These are phyloP conservation scores for Melanostigma gelatinosum DNA, from an alignment of 2,113 vertebrate genomes.

Conservation along the genomic window DNA sequence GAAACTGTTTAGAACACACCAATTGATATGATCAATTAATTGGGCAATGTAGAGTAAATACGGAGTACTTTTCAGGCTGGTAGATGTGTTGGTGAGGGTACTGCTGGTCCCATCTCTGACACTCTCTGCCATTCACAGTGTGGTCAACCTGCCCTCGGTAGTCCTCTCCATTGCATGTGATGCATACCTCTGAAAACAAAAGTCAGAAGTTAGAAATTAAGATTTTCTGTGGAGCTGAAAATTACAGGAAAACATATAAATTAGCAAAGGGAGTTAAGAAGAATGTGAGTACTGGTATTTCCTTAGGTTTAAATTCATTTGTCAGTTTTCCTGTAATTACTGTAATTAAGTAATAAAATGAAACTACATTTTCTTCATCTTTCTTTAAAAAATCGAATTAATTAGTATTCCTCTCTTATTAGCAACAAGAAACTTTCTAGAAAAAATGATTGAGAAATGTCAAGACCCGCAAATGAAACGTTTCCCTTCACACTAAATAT, in stretches of 20 bases:
- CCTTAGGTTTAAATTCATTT: background rate
- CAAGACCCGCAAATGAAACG: background rate
- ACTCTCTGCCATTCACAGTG: slow-evolving; percentile 89
- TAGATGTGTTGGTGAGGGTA: slow-evolving; percentile 92
- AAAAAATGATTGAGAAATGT: background rate
- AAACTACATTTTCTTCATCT: background rate
- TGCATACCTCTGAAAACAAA: slow-evolving; percentile 85
- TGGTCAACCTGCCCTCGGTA: slow-evolving; percentile 91
- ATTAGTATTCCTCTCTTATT: background rate
- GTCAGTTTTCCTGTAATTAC: background rate
- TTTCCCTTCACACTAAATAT: too few relatives aligned
- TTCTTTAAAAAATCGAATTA: slow-evolving; percentile 1
- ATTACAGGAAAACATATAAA: background rate
- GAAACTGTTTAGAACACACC: background rate
- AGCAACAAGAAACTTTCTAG: background rate
- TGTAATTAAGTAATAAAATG: background rate
- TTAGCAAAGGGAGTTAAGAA: background rate
- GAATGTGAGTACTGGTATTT: background rate
- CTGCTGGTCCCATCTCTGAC: slow-evolving; percentile 97
- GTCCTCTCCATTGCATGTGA: slow-evolving; percentile 94
- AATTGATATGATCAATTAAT: background rate
- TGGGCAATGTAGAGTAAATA: background rate
- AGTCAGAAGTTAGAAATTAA: background rate
- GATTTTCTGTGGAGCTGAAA: background rate
- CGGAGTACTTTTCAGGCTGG: slow-evolving; percentile 89